Percentiles rank a stretch among this genome's conserved stretches.
phyloP scores from a whole-genome alignment of 2,113 vertebrate genomes.

The Apteryx owenii region DNA sequence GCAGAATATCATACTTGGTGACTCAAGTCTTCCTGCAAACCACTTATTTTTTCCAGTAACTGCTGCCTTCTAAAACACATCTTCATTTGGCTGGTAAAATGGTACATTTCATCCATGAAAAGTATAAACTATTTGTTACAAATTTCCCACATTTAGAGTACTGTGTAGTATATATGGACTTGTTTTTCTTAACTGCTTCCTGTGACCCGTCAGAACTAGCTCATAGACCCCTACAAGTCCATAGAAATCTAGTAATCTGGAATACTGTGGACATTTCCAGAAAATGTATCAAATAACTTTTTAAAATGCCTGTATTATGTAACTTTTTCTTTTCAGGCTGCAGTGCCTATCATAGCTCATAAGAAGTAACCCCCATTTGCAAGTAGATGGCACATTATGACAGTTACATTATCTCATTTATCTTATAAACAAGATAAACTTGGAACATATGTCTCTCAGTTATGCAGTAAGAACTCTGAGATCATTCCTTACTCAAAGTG shows the following conservation, averaged over 20 bases:
- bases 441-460: not conserved
- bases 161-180: not conserved
- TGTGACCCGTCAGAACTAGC: not conserved
- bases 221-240: not conserved
- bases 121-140: not conserved
- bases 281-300: not conserved
- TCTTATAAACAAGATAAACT: conserved; percentile 4
- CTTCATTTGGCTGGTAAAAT: not conserved
- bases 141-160: not conserved
- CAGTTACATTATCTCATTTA: not conserved
- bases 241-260: not conserved
- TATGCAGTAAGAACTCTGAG: not conserved
- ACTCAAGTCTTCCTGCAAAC: not conserved
- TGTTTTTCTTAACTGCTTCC: not conserved
- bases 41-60: not conserved
- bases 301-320: not conserved
- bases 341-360: not conserved
- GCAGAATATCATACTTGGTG: not conserved
- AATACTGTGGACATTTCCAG: not conserved
- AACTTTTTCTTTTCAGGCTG: not conserved
- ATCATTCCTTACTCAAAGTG: not conserved
- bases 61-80: not conserved
- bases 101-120: not conserved
- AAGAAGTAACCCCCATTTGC: conserved; percentile 36
- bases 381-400: conserved; percentile 57